Percentiles rank a stretch among this genome's conserved stretches.
phyloP scores from a whole-genome alignment of 1,140 invertebrate genomes.

The Aphis craccivora region DNA sequence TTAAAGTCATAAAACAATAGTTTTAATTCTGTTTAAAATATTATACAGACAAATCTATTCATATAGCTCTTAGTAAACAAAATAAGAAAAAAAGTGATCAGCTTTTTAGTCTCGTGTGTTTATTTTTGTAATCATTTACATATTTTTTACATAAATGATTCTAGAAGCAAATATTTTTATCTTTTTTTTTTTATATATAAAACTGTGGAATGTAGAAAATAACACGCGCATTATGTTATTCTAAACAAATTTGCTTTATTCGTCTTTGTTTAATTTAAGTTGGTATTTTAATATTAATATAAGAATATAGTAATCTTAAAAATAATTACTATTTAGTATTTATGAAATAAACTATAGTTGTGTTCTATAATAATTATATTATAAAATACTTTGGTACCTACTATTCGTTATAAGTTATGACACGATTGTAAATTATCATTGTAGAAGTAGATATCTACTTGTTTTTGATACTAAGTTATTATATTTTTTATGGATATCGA shows the following conservation, averaged over 20 bases:
- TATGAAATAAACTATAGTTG: neutral
- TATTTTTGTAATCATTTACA: neutral
- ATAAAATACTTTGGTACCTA: neutral
- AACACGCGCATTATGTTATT: neutral
- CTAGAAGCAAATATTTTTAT: constrained; percentile 5
- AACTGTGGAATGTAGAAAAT: neutral
- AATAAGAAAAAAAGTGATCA: neutral
- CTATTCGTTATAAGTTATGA: neutral
- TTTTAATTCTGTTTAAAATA: neutral
- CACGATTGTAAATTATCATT: neutral
- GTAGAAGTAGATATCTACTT: neutral
- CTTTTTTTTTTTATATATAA: neutral
- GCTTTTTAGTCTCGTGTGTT: neutral
- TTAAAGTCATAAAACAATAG: neutral
- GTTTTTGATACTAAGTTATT: neutral
- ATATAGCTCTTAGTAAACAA: neutral
- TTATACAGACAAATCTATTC: neutral
- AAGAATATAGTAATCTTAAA: neutral
- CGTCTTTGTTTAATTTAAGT: neutral
- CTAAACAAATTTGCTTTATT: neutral
- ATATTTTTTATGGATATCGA: neutral
- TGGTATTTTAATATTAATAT: neutral
- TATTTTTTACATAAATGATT: neutral
- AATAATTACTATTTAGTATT: neutral
- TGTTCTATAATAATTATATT: neutral